A percentile compares a stretch with the other conserved stretches of the same genome.
phyloP scores from a whole-genome alignment of 2,797 vertebrate genomes.

The Kryptopterus vitreolus region DNA sequence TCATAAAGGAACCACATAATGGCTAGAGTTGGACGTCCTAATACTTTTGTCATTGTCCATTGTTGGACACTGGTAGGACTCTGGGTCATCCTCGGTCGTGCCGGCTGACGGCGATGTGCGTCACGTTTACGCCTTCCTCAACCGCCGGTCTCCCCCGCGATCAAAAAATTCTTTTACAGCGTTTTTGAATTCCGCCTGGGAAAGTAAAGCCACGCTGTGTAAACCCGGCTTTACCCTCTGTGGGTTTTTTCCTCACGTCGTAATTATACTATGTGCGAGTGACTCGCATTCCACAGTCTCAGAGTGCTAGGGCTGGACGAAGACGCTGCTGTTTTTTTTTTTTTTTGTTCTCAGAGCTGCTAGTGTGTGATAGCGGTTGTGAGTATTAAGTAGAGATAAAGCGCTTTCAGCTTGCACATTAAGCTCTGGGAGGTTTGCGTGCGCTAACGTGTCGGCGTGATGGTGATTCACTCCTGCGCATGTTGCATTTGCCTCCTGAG shows the following conservation, averaged over 20 bases:
- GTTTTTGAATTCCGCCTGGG: background rate
- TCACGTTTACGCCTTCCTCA: background rate
- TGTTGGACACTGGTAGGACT: background rate
- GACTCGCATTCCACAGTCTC: background rate
- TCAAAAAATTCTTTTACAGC: background rate
- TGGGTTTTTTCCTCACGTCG: background rate
- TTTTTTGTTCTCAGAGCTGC: background rate
- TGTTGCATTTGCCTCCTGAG: slow-evolving; percentile 4
- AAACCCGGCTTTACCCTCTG: background rate
- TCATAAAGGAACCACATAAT: no score
- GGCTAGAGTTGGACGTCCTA: no score
- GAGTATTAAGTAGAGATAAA: background rate
- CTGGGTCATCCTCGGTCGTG: background rate
- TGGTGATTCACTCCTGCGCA: background rate
- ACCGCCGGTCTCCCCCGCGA: background rate
- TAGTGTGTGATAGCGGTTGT: background rate
- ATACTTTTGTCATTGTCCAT: no score
- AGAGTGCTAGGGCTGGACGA: background rate
- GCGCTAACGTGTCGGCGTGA: slow-evolving; percentile 13
- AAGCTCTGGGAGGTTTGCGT: background rate
- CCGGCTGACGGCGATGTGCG: background rate
- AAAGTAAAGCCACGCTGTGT: background rate
- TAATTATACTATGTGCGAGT: slow-evolving; percentile 26
- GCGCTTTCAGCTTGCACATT: background rate
- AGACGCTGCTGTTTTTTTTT: background rate